A percentile compares a stretch with the other conserved stretches of the same genome.
Conservation (phyloP, 2,113 vertebrate species). For the Propithecus coquereli region DNA sequence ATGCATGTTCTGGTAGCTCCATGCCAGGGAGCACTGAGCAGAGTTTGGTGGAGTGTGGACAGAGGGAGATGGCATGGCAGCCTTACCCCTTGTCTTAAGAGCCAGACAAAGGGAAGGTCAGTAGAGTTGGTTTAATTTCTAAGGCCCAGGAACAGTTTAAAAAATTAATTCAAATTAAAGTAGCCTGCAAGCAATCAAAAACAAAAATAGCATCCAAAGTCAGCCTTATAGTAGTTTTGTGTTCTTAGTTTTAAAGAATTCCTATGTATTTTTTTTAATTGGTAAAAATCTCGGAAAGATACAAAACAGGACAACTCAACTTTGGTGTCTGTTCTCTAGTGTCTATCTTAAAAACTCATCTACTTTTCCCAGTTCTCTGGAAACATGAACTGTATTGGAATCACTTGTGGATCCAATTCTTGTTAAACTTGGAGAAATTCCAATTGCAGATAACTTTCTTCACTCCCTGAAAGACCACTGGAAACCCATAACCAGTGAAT, state of each 20-base stretch:
- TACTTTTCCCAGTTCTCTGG: neutral
- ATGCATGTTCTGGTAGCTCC: rapidly evolving
- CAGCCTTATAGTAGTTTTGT: neutral
- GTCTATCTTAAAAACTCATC: neutral
- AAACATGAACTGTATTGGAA: neutral
- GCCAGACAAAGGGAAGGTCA: neutral
- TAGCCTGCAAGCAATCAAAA: neutral
- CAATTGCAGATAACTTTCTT: neutral
- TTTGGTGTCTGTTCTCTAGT: neutral
- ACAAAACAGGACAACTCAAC: neutral
- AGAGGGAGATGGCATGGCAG: too few species aligned
- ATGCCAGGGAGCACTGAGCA: too few species aligned
- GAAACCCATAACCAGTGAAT: neutral
- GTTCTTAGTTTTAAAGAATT: neutral
- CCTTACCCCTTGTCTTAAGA: neutral
- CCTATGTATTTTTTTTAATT: neutral
- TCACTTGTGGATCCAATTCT: neutral
- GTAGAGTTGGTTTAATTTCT: neutral
- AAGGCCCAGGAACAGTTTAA: neutral
- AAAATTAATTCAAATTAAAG: neutral
- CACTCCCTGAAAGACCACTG: neutral
- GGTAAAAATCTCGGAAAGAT: neutral
- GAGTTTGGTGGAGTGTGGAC: rapidly evolving
- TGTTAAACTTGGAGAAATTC: slow-evolving; percentile 19
- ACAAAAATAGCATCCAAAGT: neutral